phyloP scores from a whole-genome alignment of 2,888 invertebrate genomes.

The Patella caerulea region DNA sequence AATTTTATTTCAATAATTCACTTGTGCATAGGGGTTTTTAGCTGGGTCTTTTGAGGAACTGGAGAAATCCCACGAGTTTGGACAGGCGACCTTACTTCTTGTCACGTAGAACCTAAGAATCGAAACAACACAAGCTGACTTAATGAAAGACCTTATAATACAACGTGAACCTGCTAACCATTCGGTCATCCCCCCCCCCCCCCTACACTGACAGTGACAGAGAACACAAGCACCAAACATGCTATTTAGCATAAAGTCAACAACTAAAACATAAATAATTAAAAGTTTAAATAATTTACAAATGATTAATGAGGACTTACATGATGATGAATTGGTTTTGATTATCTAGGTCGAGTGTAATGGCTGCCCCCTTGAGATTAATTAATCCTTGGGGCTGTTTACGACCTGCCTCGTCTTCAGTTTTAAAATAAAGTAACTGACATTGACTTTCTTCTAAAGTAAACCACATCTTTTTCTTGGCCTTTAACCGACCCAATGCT shows the following conservation, averaged over 20 bases:
- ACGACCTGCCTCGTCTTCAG: constrained; percentile 60
- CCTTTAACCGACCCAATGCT: constrained; percentile 69
- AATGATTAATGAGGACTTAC: constrained; percentile 53
- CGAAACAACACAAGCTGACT: no score
- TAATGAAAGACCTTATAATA: no score
- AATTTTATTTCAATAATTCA: no score
- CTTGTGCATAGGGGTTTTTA: no score
- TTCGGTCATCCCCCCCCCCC: no score
- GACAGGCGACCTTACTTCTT: no score
- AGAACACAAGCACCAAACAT: neutral
- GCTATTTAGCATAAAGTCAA: neutral
- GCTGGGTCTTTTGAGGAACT: no score
- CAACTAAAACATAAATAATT: no score
- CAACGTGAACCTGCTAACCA: no score
- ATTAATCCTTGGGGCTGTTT: constrained; percentile 62
- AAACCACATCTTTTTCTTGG: constrained; percentile 68
- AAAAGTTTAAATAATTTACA: no score
- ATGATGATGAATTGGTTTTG: constrained; percentile 71
- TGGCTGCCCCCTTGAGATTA: constrained; percentile 67
- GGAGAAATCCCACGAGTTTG: no score
- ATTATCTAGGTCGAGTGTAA: constrained; percentile 68
- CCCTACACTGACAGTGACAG: neutral
- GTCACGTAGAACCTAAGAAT: no score
- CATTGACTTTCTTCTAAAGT: constrained; percentile 69
- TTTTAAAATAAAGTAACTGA: constrained; percentile 66